phyloP scores from a whole-genome alignment of 2,888 invertebrate genomes.

The Drosophila robusta region DNA sequence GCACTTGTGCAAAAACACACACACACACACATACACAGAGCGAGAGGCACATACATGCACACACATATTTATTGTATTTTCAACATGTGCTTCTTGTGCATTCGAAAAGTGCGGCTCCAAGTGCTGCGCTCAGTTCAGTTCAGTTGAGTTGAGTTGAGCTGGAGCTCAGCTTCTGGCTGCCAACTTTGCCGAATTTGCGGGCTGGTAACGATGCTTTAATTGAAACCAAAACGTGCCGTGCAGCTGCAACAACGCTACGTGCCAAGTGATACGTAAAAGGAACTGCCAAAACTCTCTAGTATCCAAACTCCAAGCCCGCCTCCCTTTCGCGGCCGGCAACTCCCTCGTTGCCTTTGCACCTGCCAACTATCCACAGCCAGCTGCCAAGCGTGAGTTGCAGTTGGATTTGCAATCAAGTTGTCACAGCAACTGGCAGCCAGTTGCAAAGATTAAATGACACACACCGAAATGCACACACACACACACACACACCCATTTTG shows the following conservation, averaged over 20 bases:
- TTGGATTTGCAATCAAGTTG: slow-evolving; percentile 71
- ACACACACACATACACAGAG: slow-evolving; percentile 3
- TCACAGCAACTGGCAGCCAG: slow-evolving; percentile 59
- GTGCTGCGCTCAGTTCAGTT: slow-evolving; percentile 12
- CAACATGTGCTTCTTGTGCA: slow-evolving; percentile 56
- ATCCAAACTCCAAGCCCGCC: neutral
- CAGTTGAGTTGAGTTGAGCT: neutral
- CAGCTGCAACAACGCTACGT: slow-evolving; percentile 44
- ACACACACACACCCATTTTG: slow-evolving; percentile 11
- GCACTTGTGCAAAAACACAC: slow-evolving; percentile 53
- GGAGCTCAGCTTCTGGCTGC: slow-evolving; percentile 29
- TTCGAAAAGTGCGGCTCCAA: slow-evolving; percentile 37
- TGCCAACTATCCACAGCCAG: slow-evolving; percentile 36
- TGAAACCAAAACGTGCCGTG: slow-evolving; percentile 67
- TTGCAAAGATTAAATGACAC: slow-evolving; percentile 73
- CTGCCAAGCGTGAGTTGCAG: slow-evolving; percentile 34
- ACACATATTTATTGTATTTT: slow-evolving; percentile 67
- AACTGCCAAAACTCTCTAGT: slow-evolving; percentile 15
- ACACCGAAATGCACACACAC: slow-evolving; percentile 30
- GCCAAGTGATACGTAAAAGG: slow-evolving; percentile 25
- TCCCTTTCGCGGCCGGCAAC: neutral
- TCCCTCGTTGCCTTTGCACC: neutral
- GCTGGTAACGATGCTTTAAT: slow-evolving; percentile 70
- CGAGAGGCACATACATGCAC: neutral
- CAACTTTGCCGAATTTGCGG: slow-evolving; percentile 62